Evolutionary conservation across 2,797 vertebrate genomes (phyloP).

Genomic region (Gadopsis marmoratus): DNA sequence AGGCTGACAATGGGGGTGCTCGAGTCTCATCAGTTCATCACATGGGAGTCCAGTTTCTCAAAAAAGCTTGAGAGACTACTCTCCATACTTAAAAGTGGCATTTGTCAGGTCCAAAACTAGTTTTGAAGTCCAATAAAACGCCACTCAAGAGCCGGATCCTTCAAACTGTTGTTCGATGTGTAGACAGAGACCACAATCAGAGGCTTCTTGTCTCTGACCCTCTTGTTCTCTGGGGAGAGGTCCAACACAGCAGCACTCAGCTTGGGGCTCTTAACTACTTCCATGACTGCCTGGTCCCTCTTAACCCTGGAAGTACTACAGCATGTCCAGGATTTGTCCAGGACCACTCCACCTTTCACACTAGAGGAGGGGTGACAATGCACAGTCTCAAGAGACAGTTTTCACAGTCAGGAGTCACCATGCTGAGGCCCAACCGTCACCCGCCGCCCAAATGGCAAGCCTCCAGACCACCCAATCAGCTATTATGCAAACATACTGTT

Average conservation of each 20-base stretch:
- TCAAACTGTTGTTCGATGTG: not conserved
- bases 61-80: too few species aligned
- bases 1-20: not conserved
- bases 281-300: not conserved
- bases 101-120: not conserved
- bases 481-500: not conserved
- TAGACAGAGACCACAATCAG: slow-evolving; percentile 9
- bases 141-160: not conserved
- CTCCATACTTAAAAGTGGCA: too few species aligned
- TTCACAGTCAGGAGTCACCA: not conserved
- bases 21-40: not conserved
- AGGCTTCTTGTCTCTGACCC: not conserved
- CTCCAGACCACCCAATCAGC: not conserved
- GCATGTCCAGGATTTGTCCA: not conserved
- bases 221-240: not conserved
- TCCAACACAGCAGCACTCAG: not conserved
- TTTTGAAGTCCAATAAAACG: not conserved
- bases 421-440: not conserved
- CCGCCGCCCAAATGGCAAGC: not conserved
- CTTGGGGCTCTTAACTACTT: slow-evolving; percentile 2
- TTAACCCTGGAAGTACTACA: not conserved
- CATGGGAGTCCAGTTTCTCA: not conserved
- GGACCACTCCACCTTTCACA: too few species aligned
- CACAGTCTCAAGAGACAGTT: not conserved
- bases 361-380: too few species aligned